Evolutionary conservation across 2,113 vertebrate genomes (phyloP).

Genomic region (Phrynocephalus versicolor): DNA sequence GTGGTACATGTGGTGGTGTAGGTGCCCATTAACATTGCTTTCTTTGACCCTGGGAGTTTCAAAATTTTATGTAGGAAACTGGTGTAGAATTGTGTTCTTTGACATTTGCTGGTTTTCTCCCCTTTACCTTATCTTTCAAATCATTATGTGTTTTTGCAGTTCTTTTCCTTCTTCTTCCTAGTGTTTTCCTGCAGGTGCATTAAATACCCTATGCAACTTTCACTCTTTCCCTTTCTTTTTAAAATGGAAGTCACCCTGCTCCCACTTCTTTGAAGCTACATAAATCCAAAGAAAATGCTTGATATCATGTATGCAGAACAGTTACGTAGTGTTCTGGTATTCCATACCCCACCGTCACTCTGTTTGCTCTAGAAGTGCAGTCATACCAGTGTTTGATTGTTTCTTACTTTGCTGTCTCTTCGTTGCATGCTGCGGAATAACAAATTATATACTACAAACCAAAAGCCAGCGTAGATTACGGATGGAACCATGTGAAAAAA

Average conservation of each 20-base stretch:
- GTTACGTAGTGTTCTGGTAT: too few species aligned
- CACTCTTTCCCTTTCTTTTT: not conserved
- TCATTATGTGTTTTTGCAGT: not conserved
- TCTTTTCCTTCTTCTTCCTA: too few species aligned
- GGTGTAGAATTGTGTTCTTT: rapidly evolving
- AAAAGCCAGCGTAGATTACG: not conserved
- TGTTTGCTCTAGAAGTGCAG: not conserved
- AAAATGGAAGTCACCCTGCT: not conserved
- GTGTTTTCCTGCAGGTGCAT: too few species aligned
- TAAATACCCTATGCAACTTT: not conserved
- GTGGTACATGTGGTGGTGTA: too few species aligned
- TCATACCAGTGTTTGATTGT: not conserved
- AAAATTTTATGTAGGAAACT: not conserved
- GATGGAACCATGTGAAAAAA: not conserved
- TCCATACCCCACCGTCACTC: too few species aligned
- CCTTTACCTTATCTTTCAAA: too few species aligned
- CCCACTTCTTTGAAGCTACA: not conserved
- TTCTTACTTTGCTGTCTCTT: not conserved
- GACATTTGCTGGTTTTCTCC: not conserved
- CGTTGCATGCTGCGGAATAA: not conserved
- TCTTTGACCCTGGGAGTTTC: not conserved
- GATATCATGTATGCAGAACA: not conserved
- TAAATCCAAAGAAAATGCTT: not conserved
- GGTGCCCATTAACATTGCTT: not conserved
- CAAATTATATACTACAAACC: not conserved